Evolutionary conservation across 2,113 vertebrate species (phyloP).

Genomic region (Ageneiosus marmoratus): DNA sequence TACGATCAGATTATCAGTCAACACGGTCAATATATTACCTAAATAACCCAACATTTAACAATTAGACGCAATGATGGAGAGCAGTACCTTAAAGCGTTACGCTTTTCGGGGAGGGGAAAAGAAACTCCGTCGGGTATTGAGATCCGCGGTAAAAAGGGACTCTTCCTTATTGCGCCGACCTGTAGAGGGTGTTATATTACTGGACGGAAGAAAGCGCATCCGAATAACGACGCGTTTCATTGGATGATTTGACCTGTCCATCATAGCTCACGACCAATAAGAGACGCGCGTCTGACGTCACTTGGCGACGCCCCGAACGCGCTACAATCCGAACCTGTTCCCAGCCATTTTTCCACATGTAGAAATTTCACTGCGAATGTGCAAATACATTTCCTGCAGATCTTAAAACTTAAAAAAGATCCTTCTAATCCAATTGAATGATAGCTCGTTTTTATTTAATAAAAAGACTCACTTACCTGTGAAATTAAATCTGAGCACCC

Average conservation of each 20-base stretch:
- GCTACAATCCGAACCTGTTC: conserved; percentile 33
- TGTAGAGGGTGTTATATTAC: conserved; percentile 76
- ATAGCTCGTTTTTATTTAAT: too few species aligned
- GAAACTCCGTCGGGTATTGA: conserved; percentile 54
- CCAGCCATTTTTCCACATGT: too few species aligned
- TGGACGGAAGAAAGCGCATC: conserved; percentile 59
- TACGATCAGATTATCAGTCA: not conserved
- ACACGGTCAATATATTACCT: not conserved
- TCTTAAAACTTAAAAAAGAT: too few species aligned
- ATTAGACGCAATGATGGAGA: not conserved
- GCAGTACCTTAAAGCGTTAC: conserved; percentile 42
- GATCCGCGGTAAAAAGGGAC: conserved; percentile 71
- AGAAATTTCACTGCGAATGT: too few species aligned
- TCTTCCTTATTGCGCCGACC: conserved; percentile 75
- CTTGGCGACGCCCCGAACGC: conserved; percentile 37
- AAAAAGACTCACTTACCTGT: too few species aligned
- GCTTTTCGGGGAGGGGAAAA: not conserved
- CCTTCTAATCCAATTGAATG: too few species aligned
- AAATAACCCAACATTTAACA: too few species aligned
- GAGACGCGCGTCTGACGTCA: not conserved
- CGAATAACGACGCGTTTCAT: conserved; percentile 55
- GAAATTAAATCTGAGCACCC: too few species aligned
- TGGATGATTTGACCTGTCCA: conserved; percentile 49
- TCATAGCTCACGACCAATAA: conserved; percentile 57
- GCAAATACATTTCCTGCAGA: too few species aligned